Evolutionary conservation across 2,888 invertebrate genomes (phyloP), one percentile per base, ranked within the genome.

Genomic region (Ormyrus thymus): DNA sequence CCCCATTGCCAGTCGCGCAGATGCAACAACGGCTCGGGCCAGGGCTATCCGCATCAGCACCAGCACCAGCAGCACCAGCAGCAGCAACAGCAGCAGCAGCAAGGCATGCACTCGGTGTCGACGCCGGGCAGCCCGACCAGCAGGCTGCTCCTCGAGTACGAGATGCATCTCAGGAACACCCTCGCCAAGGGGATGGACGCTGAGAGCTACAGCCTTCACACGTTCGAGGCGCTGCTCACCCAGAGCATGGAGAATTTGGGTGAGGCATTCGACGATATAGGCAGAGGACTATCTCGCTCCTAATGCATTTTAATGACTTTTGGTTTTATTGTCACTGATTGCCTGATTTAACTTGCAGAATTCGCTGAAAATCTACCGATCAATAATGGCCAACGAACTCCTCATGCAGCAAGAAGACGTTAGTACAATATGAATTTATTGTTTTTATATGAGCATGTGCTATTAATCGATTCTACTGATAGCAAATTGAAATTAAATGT

Each of bases 231-330:
- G 77, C 92, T 97, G 81, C 92, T 97, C 81, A 96, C 97, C 72
- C 97, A 97, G 91, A 97, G 97, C 91, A 97, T 97, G 97, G 97
- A 97, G 91, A 97, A 97, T 91, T 92, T 97, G 91, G 97, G 96
- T 96, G 89, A 90, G 90, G 7, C 29, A 45, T n/a, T 46, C 50
- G 7, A 13, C 0, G n/a, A 13, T 13, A 65, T 45, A 13, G 61
- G 1, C 13, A 29, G 61, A 43, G 11, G 29, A 61, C 7, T 61
- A 10, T 9, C 6, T 29, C 45, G n/a, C 6, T n/a, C 55, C 7
- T n/a, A 13, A 55, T 55, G 61, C 13, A 61, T 10, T 45, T 61
- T 45, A 59, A 10, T 58, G 6, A 9, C 15, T 29, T 13, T 29
- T 0, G 8, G 9, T 7, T 59, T 7, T 59, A 59, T 8, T 15